A percentile compares a stretch with the other conserved stretches of the same genome.
Conservation (phyloP, 2,888 invertebrate species). For the Acrobeloides nanus region DNA sequence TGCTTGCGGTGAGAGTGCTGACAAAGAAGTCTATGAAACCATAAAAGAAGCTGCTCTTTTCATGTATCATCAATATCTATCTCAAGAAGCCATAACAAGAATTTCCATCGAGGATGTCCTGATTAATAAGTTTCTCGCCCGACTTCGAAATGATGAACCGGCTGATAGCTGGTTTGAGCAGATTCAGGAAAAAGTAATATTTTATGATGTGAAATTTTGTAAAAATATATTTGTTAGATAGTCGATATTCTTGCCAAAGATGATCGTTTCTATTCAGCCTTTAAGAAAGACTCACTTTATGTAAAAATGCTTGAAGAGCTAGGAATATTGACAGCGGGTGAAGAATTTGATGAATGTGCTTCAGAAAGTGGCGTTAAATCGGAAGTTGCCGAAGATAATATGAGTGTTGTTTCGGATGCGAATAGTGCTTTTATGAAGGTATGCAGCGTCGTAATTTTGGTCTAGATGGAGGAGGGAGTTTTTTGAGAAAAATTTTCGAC, state of each 20-base stretch:
- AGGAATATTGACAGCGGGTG: constrained; percentile 60
- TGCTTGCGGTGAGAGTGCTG: constrained; percentile 48
- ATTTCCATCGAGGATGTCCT: constrained; percentile 64
- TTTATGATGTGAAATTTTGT: neutral
- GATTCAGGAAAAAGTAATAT: constrained; percentile 60
- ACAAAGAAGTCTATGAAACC: constrained; percentile 53
- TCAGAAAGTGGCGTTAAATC: neutral
- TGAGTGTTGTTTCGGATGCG: neutral
- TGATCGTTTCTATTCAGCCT: constrained; percentile 64
- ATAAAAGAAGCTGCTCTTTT: constrained; percentile 67
- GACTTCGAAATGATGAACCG: constrained; percentile 64
- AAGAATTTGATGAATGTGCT: constrained; percentile 5
- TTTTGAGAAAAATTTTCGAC: neutral
- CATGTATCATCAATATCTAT: constrained; percentile 71
- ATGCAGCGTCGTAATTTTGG: too few species aligned
- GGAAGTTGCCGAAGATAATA: neutral
- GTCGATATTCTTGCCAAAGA: constrained; percentile 59
- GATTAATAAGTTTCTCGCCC: constrained; percentile 62
- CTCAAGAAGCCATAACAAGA: constrained; percentile 64
- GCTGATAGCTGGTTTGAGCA: constrained; percentile 76
- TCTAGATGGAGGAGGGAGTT: neutral
- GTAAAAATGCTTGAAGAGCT: constrained; percentile 68
- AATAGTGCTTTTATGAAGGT: too few species aligned
- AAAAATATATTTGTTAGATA: constrained; percentile 5
- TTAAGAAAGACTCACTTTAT: constrained; percentile 66